Base-by-base conservation (phyloP, 1,140 invertebrate genomes). In the Brachionus paranguensis region DNA sequence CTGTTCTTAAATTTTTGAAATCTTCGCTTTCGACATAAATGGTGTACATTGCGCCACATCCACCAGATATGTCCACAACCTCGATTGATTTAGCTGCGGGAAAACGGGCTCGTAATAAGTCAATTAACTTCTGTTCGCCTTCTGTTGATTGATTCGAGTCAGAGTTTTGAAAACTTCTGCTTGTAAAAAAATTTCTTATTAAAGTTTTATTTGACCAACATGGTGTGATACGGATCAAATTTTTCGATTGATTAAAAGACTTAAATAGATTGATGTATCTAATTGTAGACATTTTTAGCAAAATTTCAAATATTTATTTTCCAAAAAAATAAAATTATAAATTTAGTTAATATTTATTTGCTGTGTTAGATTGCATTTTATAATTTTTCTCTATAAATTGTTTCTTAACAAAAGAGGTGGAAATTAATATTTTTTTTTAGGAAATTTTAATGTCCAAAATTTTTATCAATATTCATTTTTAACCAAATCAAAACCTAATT, bases 21-120 rank as follows among this genome's bases (percentile, higher is more conserved):
- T 81, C 78, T 10, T 27, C 24, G 10, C 50, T 64, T 64, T 81
- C 78, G 24, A 81, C 64, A 29, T 81, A 68, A 24, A 81, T 37
- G 6, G 78, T 68, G 53, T 81, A 81, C 78, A 81, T 81, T 12
- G 78, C 53, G 33, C 78, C 78, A 64, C 78, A 81, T 43, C 78
- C 78, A 12, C 78, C 78, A 24, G 78, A 81, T 65, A 81, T 81
- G n/a, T 81, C 78, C 14, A 43, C 78, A 43, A 81, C 78, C 41
- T 81, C 53, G 3, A 81, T 81, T 7, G 20, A 37, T 81, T 81
- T 81, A 6, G 78, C 78, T 24, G 55, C 37, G 1, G 50, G 53
- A 47, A 81, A 81, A 68, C 53, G 53, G 6, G 3, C 11, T 45
- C 24, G 12, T 24, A 81, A 47, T 3, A 81, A 14, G 12, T 60